Evolutionary conservation across 2,113 vertebrate genomes (phyloP), one percentile per base, ranked within the genome.

Genomic region (Sinocyclocheilus anshuiensis): DNA sequence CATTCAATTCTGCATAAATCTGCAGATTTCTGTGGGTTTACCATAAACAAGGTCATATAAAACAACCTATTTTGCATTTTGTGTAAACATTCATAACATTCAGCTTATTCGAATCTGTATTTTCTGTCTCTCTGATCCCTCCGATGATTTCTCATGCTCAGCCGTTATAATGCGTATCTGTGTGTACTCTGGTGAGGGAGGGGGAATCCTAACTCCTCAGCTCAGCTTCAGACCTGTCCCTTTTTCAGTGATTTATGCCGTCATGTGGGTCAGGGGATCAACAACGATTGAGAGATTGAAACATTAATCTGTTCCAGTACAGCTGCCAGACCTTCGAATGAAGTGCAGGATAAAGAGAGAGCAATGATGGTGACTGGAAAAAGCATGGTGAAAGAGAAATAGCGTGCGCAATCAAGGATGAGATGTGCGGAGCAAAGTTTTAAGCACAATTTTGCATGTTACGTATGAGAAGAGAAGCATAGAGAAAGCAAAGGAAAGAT

Each of bases 281-380:
- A 29, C 81, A 81, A 39, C 74, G 42, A 89, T 4, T 83, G 84
- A 88, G 82, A 90, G 84, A 86, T 83, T 57, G 83, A 87, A 77
- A 78, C 39, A 71, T 78, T 84, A 86, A 75, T 72, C 77, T 42
- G 55, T 74, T 81, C 63, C 84, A 74, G 59, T 69, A 57, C 59
- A 87, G 83, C 71, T 76, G 55, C 55, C 67, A 87, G 75, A 84
- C 72, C 48, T 86, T 80, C 48, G 3, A 71, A 65, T 42, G 67
- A 29, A 55, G 63, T 15, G 7, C 42, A 22, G 77, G 76, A 75
- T 61, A 79, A 63, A 48, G 45, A 79, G 59, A 67, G 76, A 39
- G 57, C 26, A 81, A 76, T 45, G 16, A 53, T 86, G 75, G 22
- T 63, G 36, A 84, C 36, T n/a, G 33, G 63, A 57, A 72, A 36